phyloP scores from a whole-genome alignment of 2,113 vertebrate species.

The Protobothrops mucrosquamatus region DNA sequence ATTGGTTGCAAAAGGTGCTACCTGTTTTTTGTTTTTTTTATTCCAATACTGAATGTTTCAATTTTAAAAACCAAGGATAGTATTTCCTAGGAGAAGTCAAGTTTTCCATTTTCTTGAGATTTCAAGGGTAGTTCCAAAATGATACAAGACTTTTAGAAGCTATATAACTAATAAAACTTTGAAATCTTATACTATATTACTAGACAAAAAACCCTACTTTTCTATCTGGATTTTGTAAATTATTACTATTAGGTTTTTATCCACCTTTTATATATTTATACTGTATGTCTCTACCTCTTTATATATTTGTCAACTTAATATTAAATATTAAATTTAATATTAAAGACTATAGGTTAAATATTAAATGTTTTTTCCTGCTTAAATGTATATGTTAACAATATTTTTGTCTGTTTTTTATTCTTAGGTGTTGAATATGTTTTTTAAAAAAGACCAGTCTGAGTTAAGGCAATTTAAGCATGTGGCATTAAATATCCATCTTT shows the following conservation, averaged over 20 bases:
- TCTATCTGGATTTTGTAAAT: neutral
- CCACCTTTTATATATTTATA: neutral
- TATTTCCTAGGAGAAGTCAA: neutral
- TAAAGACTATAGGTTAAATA: neutral
- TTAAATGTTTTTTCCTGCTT: neutral
- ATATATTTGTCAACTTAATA: neutral
- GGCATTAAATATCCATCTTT: neutral
- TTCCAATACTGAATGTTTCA: neutral
- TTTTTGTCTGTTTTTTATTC: neutral
- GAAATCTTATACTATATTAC: neutral
- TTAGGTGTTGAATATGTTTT: neutral
- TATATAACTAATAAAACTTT: neutral
- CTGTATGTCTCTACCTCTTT: neutral
- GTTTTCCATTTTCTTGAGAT: neutral
- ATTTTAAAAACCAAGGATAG: neutral
- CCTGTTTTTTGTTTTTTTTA: neutral
- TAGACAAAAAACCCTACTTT: neutral
- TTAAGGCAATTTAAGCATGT: no score
- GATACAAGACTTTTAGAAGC: neutral
- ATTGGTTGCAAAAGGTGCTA: neutral
- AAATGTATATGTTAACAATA: neutral
- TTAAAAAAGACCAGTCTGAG: neutral
- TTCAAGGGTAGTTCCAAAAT: neutral
- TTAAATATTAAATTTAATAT: neutral
- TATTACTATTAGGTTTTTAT: neutral